These are phyloP conservation scores for Dendrolimus pini DNA, from an alignment of 2,888 invertebrate species.

Conservation along the genomic window DNA sequence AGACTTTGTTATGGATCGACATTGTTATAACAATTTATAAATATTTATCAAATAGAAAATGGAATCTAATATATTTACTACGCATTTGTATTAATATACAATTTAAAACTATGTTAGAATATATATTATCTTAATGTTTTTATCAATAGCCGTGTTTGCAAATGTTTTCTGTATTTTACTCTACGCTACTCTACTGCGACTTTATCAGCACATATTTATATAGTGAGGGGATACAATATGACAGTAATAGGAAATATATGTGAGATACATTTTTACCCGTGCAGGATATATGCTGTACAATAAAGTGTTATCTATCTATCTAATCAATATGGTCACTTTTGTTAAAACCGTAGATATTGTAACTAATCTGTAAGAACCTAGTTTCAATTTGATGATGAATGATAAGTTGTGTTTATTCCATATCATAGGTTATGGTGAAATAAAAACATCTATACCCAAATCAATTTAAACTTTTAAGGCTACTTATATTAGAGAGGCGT, in stretches of 20 bases:
- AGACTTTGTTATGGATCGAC: background rate
- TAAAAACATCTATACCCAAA: background rate
- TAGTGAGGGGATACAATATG: too few relatives aligned
- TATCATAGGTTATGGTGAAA: background rate
- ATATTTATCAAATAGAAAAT: background rate
- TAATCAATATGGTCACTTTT: too few relatives aligned
- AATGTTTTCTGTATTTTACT: background rate
- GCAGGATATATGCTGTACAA: too few relatives aligned
- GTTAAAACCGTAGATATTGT: too few relatives aligned
- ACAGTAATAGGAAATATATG: too few relatives aligned
- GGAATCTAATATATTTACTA: background rate
- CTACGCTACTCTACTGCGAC: too few relatives aligned
- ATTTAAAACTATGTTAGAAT: background rate
- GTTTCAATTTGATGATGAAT: background rate
- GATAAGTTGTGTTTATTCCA: background rate
- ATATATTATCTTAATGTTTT: background rate
- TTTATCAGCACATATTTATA: too few relatives aligned
- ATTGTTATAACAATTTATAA: background rate
- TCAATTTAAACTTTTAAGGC: background rate
- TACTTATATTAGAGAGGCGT: background rate
- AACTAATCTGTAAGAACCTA: too few relatives aligned
- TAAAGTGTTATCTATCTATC: too few relatives aligned
- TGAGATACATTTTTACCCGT: too few relatives aligned
- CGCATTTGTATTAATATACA: background rate
- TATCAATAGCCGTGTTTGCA: background rate